These are phyloP conservation scores for Tipula helvola DNA, from an alignment of 2,888 invertebrate genomes.

Conservation along the genomic window DNA sequence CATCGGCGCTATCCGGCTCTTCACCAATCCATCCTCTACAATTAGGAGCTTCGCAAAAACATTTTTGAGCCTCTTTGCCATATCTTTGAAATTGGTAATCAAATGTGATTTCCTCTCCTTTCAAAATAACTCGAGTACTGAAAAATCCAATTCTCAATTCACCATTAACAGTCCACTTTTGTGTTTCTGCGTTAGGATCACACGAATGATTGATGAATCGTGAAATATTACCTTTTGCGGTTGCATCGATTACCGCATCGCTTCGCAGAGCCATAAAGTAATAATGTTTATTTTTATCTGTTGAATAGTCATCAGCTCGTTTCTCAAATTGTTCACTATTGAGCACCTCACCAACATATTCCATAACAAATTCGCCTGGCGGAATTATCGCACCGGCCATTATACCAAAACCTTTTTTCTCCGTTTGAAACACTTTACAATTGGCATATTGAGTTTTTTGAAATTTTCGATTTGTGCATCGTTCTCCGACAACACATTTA, in stretches of 20 bases:
- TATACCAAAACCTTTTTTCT: slow-evolving; percentile 91
- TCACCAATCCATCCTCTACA: slow-evolving; percentile 96
- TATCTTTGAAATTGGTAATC: slow-evolving; percentile 97
- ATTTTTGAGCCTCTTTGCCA: slow-evolving; percentile 92
- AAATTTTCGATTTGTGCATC: slow-evolving; percentile 91
- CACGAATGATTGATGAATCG: slow-evolving; percentile 99
- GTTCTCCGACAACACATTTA: slow-evolving; percentile 75
- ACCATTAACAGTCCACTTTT: slow-evolving; percentile 93
- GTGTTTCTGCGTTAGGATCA: slow-evolving; percentile 96
- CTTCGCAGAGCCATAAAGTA: slow-evolving; percentile 96
- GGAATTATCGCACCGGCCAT: slow-evolving; percentile 36
- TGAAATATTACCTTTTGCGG: slow-evolving; percentile 87
- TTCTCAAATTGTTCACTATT: slow-evolving; percentile 81
- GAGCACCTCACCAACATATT: slow-evolving; percentile 96
- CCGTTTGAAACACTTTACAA: slow-evolving; percentile 79
- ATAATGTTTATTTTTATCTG: slow-evolving; percentile 82
- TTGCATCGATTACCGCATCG: slow-evolving; percentile 93
- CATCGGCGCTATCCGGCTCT: slow-evolving; percentile 61
- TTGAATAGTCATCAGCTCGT: slow-evolving; percentile 77
- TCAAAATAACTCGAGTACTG: slow-evolving; percentile 64
- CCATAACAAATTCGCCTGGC: slow-evolving; percentile 84
- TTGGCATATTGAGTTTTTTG: slow-evolving; percentile 75
- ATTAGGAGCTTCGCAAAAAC: slow-evolving; percentile 78
- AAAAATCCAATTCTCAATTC: slow-evolving; percentile 95
- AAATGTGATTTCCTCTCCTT: slow-evolving; percentile 94